Conservation (phyloP, 1,140 invertebrate genomes). For the Dendrolimus kikuchii region DNA sequence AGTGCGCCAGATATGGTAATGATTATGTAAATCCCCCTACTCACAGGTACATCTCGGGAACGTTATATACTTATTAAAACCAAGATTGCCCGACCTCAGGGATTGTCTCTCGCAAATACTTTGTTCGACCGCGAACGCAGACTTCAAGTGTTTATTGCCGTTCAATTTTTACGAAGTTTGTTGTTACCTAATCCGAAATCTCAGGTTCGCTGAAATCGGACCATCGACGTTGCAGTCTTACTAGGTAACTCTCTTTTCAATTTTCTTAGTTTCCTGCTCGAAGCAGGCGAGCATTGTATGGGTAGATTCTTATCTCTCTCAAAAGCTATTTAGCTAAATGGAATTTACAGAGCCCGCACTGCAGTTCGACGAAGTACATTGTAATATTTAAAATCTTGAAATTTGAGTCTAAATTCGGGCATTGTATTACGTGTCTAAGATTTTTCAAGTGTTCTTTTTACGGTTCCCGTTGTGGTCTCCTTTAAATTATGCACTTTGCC, state of each 20-base stretch:
- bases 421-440: conserved; percentile 51
- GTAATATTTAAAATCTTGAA: conserved; percentile 71
- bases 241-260: conserved; percentile 69
- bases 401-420: conserved; percentile 56
- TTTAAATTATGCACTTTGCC: conserved; percentile 35
- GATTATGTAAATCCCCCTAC: conserved; percentile 69
- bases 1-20: conserved; percentile 72
- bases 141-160: conserved; percentile 48
- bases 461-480: conserved; percentile 16
- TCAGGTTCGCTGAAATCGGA: conserved; percentile 65
- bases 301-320: conserved; percentile 68
- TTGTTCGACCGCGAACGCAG: conserved; percentile 31
- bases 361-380: conserved; percentile 69
- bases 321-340: conserved; percentile 72
- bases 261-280: conserved; percentile 68
- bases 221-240: conserved; percentile 56
- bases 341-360: conserved; percentile 70
- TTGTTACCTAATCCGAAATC: conserved; percentile 46
- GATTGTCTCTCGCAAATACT: conserved; percentile 57
- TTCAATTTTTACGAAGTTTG: conserved; percentile 58
- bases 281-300: conserved; percentile 67
- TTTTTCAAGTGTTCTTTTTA: conserved; percentile 37
- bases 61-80: conserved; percentile 72
- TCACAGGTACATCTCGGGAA: conserved; percentile 67
- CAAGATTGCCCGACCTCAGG: conserved; percentile 63